Evolutionary conservation across 2,888 invertebrate species (phyloP), one percentile per base, ranked within the genome.

Genomic region (Rhaphigaster nebulosa): DNA sequence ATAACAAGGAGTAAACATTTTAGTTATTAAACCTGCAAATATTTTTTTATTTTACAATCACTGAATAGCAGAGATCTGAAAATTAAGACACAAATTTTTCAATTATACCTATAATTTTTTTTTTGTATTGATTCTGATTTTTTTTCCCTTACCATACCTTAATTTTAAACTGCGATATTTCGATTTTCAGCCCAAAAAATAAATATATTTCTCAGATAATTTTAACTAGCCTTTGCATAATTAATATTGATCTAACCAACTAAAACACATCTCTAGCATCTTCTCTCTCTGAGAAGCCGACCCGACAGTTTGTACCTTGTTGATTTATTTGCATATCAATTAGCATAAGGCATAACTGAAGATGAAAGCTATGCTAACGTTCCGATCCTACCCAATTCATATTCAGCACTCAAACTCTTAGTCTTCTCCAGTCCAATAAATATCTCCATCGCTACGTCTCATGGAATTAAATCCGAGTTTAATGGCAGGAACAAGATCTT

Each of bases 321-420:
- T 15, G 65, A 65, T 65, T 65, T 65, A 65, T 65, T 65, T 65
- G 65, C 65, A 65, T 65, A 65, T 18, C 29, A 65, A 65, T 65
- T 65, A 65, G 65, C 65, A 65, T 65, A 65, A 65, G 29, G 65
- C 65, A 65, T 65, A 65, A 65, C 65, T 29, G 65, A 65, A 29
- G 29, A 65, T 65, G 65, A 65, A 65, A 65, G 65, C 65, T 34
- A 65, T 65, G 65, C 65, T 65, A 29, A 65, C 29, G 18, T 8
- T 18, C 18, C 65, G 65, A 65, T 65, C 65, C 29, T 18, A 34
- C 29, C 65, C 65, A 34, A 65, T 65, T 65, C 65, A 65, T 65
- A 65, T 65, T 65, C 65, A 65, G 65, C 65, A 65, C 65, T 65
- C 65, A 29, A 65, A 65, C 65, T 34, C 65, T 34, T 65, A 34